Evolutionary conservation across 2,113 vertebrate species (phyloP).

Genomic region (Eira barbara): DNA sequence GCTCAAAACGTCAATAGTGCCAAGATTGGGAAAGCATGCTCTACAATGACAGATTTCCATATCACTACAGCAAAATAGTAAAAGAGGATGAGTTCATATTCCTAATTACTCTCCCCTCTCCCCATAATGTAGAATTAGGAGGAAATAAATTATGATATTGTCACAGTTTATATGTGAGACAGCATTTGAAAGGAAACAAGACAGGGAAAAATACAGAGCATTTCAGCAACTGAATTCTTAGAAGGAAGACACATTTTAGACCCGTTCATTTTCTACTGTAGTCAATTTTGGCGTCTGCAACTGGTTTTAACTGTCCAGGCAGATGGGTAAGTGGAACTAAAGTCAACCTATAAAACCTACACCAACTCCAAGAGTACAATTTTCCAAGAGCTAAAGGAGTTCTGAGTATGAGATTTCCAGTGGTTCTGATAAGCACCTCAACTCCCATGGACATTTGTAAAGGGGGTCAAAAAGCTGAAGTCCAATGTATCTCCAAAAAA

Average conservation of each 20-base stretch:
- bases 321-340: not conserved
- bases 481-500: not conserved
- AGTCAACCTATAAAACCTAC: not conserved
- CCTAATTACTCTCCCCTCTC: not conserved
- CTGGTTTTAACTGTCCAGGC: not conserved
- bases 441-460: not conserved
- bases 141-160: not conserved
- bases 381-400: not conserved
- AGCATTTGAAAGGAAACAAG: not conserved
- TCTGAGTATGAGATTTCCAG: not conserved
- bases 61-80: not conserved
- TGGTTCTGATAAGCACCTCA: not conserved
- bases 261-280: not conserved
- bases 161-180: not conserved
- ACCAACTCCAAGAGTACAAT: not conserved
- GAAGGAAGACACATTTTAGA: constrained; percentile 26
- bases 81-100: not conserved
- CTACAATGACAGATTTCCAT: not conserved
- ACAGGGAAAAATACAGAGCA: not conserved
- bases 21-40: not conserved
- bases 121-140: not conserved
- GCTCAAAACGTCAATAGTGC: not conserved
- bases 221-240: not conserved
- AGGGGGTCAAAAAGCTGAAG: not conserved
- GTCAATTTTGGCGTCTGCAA: not conserved